These are phyloP conservation scores for Dynastes tityus DNA, from an alignment of 2,888 invertebrate genomes.

Conservation along the genomic window DNA sequence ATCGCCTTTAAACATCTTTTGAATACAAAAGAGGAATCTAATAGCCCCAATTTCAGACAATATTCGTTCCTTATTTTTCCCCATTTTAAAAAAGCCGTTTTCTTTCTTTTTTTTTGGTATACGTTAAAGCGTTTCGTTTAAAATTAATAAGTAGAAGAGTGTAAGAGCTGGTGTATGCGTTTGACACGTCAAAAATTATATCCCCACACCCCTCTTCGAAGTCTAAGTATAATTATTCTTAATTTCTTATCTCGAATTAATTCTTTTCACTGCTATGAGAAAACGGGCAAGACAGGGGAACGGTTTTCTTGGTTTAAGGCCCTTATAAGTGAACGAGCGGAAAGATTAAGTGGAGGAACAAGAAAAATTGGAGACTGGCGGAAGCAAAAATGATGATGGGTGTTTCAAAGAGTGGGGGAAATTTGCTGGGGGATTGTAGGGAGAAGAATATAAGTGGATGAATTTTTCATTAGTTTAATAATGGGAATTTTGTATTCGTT, in stretches of 20 bases:
- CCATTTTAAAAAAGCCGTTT: not conserved
- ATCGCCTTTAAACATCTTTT: no score
- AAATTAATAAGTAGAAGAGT: constrained; percentile 26
- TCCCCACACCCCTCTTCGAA: not conserved
- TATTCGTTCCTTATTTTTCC: not conserved
- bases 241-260: constrained; percentile 36
- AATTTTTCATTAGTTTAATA: constrained; percentile 9
- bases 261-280: constrained; percentile 10
- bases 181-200: constrained; percentile 40
- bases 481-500: not conserved
- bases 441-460: constrained; percentile 3
- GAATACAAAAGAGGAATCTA: no score
- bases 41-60: no score
- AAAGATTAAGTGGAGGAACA: not conserved
- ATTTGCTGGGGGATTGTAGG: not conserved
- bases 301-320: not conserved
- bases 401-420: not conserved
- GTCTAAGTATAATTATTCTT: constrained; percentile 35
- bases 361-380: not conserved
- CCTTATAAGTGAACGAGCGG: not conserved
- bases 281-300: not conserved
- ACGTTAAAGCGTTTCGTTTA: constrained; percentile 15
- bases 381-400: not conserved
- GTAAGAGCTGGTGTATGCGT: constrained; percentile 1
- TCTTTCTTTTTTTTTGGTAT: not conserved